These are phyloP conservation scores for Channa maculata DNA, from an alignment of 2,113 vertebrate species.

Conservation along the genomic window DNA sequence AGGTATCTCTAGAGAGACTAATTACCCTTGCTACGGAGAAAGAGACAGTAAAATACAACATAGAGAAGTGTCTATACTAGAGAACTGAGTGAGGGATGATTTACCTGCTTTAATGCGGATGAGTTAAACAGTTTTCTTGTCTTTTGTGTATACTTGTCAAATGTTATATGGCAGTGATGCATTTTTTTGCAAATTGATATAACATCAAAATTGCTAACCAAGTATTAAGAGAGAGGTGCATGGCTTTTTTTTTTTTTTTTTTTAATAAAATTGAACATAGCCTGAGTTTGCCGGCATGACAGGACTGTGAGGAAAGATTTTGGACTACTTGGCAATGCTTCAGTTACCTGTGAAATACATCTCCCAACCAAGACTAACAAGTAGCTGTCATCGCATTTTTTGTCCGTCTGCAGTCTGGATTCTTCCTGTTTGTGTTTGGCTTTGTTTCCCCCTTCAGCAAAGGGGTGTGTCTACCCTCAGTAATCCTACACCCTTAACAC, in stretches of 20 bases:
- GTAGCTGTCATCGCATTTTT: conserved; percentile 16
- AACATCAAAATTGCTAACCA: no score
- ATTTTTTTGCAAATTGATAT: no score
- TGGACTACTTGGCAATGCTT: no score
- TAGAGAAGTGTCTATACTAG: background rate
- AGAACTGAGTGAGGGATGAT: background rate
- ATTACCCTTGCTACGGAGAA: background rate
- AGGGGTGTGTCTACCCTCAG: conserved; percentile 85
- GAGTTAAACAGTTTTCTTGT: background rate
- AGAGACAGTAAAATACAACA: background rate
- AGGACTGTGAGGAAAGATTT: background rate
- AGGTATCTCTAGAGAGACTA: conserved; percentile 39
- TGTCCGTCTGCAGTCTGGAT: conserved; percentile 12
- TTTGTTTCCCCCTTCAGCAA: conserved; percentile 57
- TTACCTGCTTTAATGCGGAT: no score
- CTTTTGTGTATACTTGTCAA: background rate
- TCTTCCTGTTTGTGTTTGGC: conserved; percentile 74
- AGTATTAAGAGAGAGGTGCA: no score
- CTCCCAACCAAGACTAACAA: conserved; percentile 18
- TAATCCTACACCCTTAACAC: conserved; percentile 91
- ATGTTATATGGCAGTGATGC: no score
- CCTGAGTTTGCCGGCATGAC: conserved; percentile 10
- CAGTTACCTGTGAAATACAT: conserved; percentile 11
- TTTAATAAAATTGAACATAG: background rate
- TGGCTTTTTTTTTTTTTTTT: no score